Base-by-base conservation (phyloP, 2,888 invertebrate genomes). In the Acleris sparsana region DNA sequence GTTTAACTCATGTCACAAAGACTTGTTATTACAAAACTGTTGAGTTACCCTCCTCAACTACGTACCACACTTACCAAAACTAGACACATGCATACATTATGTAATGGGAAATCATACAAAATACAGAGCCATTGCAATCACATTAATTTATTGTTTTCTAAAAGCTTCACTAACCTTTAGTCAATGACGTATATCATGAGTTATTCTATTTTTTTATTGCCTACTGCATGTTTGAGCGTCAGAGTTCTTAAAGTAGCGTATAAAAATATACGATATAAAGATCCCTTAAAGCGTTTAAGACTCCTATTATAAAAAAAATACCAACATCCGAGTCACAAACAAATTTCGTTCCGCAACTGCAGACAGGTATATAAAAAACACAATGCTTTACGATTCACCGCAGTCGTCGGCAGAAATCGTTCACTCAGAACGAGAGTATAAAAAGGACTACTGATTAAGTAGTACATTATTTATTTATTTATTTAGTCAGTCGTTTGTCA, bases 111-210 rank as follows among this genome's bases (percentile, higher is more conserved):
- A 49, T 49, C 25, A 29, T 18, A 59, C 44, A 49, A 17, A 22
- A 25, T 16, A 61, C 22, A 53, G 33, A 48, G 48, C 18, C 53
- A 56, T 56, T 20, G 33, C 51, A 56, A 65, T 60, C 51, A 65
- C 51, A 51, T 56, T 22, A 61, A 65, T 61, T 56, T 65, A 29
- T 13, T 25, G 60, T 51, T 25, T 49, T 53, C 16, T 57, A 64
- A 64, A 58, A 61, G 20, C 60, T 49, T 60, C 64, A 65, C 60
- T 59, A 60, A 60, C 60, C 64, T 65, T 55, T 44, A 49, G 49
- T 60, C n/a, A 56, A 56, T 22, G 44, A 39, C 44, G 9, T 39
- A 39, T 13, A 56, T n/a, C 39, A 16, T 49, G 22, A 22, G 22
- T 53, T 6, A 53, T 39, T 1, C 25, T 55, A 60, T 53, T 53